Base-by-base conservation (phyloP, 2,888 invertebrate species). In the Drosophila picticornis region DNA sequence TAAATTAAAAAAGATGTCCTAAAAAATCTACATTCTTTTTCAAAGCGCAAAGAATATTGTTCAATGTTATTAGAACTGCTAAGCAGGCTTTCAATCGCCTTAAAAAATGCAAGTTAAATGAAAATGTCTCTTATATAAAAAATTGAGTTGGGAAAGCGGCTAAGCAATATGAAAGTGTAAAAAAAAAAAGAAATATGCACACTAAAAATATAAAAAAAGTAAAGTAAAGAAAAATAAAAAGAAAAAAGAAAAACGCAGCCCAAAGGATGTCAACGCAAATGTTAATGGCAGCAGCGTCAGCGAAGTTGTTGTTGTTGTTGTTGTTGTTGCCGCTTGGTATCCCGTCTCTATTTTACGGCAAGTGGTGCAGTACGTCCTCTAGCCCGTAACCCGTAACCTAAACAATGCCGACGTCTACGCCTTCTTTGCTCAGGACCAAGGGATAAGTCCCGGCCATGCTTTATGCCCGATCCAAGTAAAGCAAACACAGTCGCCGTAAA, bases 191-290 rank as follows among this genome's bases (percentile, higher is more conserved):
- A 22, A 43, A 43, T 43, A 11, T 43, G 11, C 40, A 43, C 22
- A 43, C 22, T 43, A 22, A 40, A 40, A 40, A 40, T 7, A n/a
- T 4, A n/a, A n/a, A 38, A 50, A 27, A 67, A 61, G 59, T 52
- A 77, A 80, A 61, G 22, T 40, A n/a, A n/a, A n/a, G 31, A 34
- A 31, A 50, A 57, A 43, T 38, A 22, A 29, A 32, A 43, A 51
- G 40, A 64, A 22, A 29, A 32, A 43, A 51, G 40, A 64, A 34
- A 55, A 43, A 59, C 11, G 29, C 19, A 52, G 25, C 69, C 74
- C 74, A 79, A 81, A 88, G 72, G 81, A 88, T 86, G 86, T 86
- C 88, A 86, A 86, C 86, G 88, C 77, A 86, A 85, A 88, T 85
- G 82, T 85, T 86, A 88, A 86, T 88, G 88, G 85, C 83, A 78